Base-by-base conservation (phyloP, 2,797 vertebrate genomes). In the Silurus aristotelis region DNA sequence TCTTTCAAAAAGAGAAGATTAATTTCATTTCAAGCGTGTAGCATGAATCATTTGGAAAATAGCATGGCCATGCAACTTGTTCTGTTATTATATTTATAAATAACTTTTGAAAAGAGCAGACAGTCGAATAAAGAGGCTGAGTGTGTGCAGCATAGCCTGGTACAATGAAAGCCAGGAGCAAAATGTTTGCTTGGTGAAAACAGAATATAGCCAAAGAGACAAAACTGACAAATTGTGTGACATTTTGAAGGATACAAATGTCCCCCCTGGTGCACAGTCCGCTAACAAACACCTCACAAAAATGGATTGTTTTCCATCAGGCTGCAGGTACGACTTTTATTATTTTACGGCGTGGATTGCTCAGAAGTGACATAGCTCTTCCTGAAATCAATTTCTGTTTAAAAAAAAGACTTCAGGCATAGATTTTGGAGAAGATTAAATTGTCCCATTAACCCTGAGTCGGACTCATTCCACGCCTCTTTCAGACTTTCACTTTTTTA, bases 1-100 rank as follows among this genome's bases (percentile, higher is more conserved):
- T 31, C 31, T 38, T 76, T 83, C 38, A 75, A 75, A 31, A 66
- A 66, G 72, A 43, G 27, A 84, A 76, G 72, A 76, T 75, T 73
- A 63, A 83, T 84, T 80, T 68, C 55, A 71, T 68, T 84, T 80
- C 58, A 9, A 38, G 46, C 46, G 19, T 61, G 56, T 14, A 66
- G 13, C 2, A 61, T 63, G 71, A 83, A 73, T 73, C 46, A n/a
- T 66, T 66, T 25, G 38, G 17, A 27, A 83, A 61, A 46, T 19
- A 31, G n/a, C 31, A 25, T 72, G 17, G 55, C 60, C 63, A 43
- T 55, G 58, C 70, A 52, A 25, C 60, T 27, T 75, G 43, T 56
- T 56, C 25, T 66, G 19, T 64, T 66, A 10, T 66, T 52, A 80
- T 43, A 80, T 80, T 52, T 31, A 80, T 80, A 80, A 80, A 80